A percentile compares a stretch with the other conserved stretches of the same genome.
These are phyloP conservation scores for Parotocinclus haroldoi DNA, from an alignment of 2,797 vertebrate species.

Conservation along the genomic window DNA sequence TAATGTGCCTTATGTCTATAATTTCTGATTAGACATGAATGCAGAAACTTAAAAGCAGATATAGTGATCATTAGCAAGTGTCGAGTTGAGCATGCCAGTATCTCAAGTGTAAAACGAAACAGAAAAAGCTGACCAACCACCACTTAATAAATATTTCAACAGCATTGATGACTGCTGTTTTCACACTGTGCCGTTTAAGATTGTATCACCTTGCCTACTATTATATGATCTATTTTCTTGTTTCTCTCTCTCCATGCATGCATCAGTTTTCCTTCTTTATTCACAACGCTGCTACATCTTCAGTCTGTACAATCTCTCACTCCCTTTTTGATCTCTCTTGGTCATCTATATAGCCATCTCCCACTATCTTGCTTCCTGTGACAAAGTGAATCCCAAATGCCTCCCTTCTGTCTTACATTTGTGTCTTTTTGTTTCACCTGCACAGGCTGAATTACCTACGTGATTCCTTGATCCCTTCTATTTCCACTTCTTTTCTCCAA, in stretches of 20 bases:
- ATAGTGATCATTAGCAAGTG: too few species aligned
- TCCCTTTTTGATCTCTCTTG: constrained; percentile 8
- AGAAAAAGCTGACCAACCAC: constrained; percentile 13
- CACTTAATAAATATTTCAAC: background rate
- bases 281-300: constrained; percentile 25
- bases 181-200: background rate
- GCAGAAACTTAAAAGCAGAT: too few species aligned
- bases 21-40: too few species aligned
- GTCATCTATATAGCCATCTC: background rate
- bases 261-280: constrained; percentile 56
- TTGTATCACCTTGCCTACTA: background rate
- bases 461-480: background rate
- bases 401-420: constrained; percentile 18
- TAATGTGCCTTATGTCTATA: too few species aligned
- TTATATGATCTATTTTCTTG: constrained; percentile 25
- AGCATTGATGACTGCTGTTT: constrained; percentile 18
- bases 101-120: too few species aligned
- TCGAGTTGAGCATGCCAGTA: too few species aligned
- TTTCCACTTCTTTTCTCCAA: constrained; percentile 2
- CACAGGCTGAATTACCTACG: background rate
- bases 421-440: constrained; percentile 13
- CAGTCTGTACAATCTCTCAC: constrained; percentile 50
- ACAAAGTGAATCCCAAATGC: constrained; percentile 11
- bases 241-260: constrained; percentile 58
- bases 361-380: background rate